Conservation (phyloP, 2,888 invertebrate species). For the Machimus rusticus region DNA sequence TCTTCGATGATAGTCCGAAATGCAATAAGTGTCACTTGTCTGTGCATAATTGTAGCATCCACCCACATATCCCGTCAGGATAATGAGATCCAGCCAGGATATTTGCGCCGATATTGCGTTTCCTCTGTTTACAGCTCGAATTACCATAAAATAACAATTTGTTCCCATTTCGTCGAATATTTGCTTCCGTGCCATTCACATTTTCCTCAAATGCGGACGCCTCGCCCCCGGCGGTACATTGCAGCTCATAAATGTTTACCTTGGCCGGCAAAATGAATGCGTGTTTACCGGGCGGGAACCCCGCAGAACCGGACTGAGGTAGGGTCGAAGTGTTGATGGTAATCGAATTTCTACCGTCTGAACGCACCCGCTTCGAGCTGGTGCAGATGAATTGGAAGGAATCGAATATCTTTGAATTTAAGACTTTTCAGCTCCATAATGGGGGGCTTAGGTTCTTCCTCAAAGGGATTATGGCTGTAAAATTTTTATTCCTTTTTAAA, state of each 20-base stretch:
- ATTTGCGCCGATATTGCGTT: slow-evolving; percentile 22
- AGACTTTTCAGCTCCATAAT: background rate
- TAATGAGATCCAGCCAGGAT: slow-evolving; percentile 19
- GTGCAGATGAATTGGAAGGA: background rate
- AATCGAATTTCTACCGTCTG: slow-evolving; percentile 28
- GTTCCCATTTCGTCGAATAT: slow-evolving; percentile 36
- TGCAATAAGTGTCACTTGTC: slow-evolving; percentile 32
- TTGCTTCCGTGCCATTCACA: slow-evolving; percentile 23
- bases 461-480: background rate
- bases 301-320: background rate
- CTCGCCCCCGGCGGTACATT: slow-evolving; percentile 8
- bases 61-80: background rate
- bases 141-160: slow-evolving; percentile 41
- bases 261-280: slow-evolving; percentile 21
- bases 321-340: slow-evolving; percentile 25
- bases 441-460: background rate
- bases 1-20: background rate
- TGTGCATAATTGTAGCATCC: slow-evolving; percentile 10
- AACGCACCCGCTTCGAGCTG: background rate
- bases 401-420: background rate
- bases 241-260: slow-evolving; percentile 34
- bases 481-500: slow-evolving; percentile 10
- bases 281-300: slow-evolving; percentile 3
- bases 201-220: background rate
- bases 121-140: slow-evolving; percentile 30